phyloP scores from a whole-genome alignment of 2,797 vertebrate species.

The Esox lucius region DNA sequence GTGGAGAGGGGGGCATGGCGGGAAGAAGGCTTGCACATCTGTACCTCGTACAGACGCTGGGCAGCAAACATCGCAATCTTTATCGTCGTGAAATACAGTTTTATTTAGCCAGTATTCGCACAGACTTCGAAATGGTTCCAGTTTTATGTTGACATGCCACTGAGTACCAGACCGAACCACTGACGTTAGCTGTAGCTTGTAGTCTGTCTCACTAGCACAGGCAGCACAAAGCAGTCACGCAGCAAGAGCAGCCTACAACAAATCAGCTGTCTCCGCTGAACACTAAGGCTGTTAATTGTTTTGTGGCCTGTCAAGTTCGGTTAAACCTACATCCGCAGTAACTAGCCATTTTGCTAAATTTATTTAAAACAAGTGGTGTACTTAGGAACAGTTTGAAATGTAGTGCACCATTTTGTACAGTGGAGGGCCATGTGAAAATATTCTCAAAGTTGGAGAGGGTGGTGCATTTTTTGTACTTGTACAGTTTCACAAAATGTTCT shows the following conservation, averaged over 20 bases:
- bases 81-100: background rate
- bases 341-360: background rate
- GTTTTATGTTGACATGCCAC: background rate
- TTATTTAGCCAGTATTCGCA: background rate
- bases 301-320: background rate
- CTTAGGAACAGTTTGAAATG: too few relatives aligned
- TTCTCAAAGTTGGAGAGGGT: too few relatives aligned
- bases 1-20: slow-evolving; percentile 45
- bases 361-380: background rate
- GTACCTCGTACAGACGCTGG: slow-evolving; percentile 26
- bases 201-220: background rate
- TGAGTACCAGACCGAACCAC: background rate
- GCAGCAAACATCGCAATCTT: background rate
- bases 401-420: too few relatives aligned
- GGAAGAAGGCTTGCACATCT: slow-evolving; percentile 45
- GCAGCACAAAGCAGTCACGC: background rate
- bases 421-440: too few relatives aligned
- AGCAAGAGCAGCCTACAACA: background rate
- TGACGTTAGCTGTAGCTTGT: background rate
- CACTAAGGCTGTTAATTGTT: background rate
- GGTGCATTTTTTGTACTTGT: too few relatives aligned
- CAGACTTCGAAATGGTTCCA: background rate
- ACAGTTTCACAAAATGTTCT: too few relatives aligned
- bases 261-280: background rate
- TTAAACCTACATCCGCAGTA: background rate